phyloP scores from a whole-genome alignment of 2,113 vertebrate genomes.

The Ammodytes marinus region DNA sequence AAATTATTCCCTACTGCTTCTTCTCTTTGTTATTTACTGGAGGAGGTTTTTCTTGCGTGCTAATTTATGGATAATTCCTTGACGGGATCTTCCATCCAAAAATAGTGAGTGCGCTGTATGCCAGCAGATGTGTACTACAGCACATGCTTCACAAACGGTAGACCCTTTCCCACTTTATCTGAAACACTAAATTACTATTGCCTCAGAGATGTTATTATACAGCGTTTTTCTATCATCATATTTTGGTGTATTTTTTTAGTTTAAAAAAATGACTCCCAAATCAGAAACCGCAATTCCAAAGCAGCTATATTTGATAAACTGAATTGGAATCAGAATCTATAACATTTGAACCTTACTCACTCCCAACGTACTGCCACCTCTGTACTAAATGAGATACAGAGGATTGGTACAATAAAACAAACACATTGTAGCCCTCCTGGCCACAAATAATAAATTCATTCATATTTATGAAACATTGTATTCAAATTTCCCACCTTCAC shows the following conservation, averaged over 20 bases:
- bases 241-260: no score
- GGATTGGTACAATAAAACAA: no score
- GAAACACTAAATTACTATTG: not conserved
- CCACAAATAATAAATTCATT: not conserved
- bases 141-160: not conserved
- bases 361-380: no score
- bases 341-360: no score
- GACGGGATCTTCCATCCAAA: not conserved
- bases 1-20: not conserved
- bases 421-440: no score
- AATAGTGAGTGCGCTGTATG: not conserved
- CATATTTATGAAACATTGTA: not conserved
- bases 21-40: not conserved
- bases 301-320: no score
- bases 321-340: no score
- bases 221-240: no score
- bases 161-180: not conserved
- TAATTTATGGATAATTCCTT: constrained; percentile 21
- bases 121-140: not conserved
- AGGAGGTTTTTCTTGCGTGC: not conserved
- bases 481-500: not conserved
- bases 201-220: not conserved
- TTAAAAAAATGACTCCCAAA: no score
- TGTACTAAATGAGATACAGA: no score
- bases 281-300: no score